Conservation (phyloP, 2,797 vertebrate genomes). For the Iguana delicatissima region DNA sequence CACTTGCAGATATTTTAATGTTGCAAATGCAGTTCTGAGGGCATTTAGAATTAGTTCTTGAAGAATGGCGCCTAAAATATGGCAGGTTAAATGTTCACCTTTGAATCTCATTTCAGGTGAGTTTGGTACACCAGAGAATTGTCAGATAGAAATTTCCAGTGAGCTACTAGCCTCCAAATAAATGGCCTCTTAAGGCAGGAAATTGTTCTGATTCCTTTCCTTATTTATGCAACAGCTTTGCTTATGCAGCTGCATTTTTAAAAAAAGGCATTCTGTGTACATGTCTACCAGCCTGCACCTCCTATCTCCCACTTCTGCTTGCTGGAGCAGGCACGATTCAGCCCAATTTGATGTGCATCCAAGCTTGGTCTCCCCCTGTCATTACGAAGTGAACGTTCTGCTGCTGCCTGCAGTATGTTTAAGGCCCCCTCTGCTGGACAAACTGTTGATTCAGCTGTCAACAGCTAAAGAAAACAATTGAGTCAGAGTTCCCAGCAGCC, state of each 20-base stretch:
- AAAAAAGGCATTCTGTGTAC: background rate
- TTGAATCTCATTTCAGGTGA: background rate
- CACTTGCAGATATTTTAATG: background rate
- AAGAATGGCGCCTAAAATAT: background rate
- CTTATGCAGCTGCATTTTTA: background rate
- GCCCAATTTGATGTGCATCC: background rate
- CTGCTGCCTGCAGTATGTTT: slow-evolving; percentile 17
- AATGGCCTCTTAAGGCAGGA: background rate
- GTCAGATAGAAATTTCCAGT: background rate
- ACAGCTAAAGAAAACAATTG: background rate
- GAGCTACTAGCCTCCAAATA: background rate
- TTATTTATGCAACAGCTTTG: slow-evolving; percentile 1
- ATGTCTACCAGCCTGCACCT: background rate
- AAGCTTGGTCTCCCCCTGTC: background rate
- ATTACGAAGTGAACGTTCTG: background rate
- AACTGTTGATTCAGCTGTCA: slow-evolving; percentile 30
- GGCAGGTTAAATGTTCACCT: too few relatives aligned
- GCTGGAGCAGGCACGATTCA: background rate
- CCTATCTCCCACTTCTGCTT: background rate
- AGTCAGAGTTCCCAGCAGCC: slow-evolving; percentile 5
- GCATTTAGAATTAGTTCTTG: background rate
- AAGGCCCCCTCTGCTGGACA: slow-evolving; percentile 15
- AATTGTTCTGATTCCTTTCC: background rate
- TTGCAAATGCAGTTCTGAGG: background rate
- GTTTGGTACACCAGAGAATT: background rate